Evolutionary conservation across 2,888 invertebrate species (phyloP).

Genomic region (Hetaerina titia): DNA sequence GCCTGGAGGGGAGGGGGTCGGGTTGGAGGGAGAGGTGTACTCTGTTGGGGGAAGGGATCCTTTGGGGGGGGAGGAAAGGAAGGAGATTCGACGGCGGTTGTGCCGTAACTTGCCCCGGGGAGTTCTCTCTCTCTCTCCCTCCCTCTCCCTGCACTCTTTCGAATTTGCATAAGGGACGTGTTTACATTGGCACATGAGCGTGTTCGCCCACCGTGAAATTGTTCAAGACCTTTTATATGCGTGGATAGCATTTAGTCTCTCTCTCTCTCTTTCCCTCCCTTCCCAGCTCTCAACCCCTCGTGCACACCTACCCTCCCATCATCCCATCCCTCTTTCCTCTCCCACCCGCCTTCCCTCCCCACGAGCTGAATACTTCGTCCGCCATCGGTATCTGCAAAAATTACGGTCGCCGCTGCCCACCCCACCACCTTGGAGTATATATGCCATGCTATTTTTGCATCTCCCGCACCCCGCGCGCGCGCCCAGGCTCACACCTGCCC

Average conservation of each 20-base stretch:
- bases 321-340: slow-evolving; percentile 66
- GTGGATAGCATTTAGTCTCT: slow-evolving; percentile 39
- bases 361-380: not conserved
- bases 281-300: not conserved
- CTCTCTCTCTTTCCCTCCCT: not conserved
- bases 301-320: not conserved
- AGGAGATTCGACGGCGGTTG: slow-evolving; percentile 17
- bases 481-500: not conserved
- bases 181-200: slow-evolving; percentile 47
- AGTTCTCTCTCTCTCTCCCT: not conserved
- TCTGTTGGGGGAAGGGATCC: no score
- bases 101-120: slow-evolving; percentile 36
- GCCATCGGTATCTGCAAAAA: not conserved
- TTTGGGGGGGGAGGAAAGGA: not conserved
- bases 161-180: slow-evolving; percentile 52
- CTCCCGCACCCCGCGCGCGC: slow-evolving; percentile 69
- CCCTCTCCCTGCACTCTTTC: slow-evolving; percentile 26
- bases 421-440: slow-evolving; percentile 69
- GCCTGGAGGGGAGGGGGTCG: not conserved
- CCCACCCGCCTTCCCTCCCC: not conserved
- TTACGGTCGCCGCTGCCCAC: slow-evolving; percentile 18
- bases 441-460: slow-evolving; percentile 68
- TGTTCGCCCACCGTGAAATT: slow-evolving; percentile 50
- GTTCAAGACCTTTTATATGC: slow-evolving; percentile 54
- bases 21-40: not conserved